phyloP scores from a whole-genome alignment of 2,113 vertebrate genomes.

The Turnix velox region DNA sequence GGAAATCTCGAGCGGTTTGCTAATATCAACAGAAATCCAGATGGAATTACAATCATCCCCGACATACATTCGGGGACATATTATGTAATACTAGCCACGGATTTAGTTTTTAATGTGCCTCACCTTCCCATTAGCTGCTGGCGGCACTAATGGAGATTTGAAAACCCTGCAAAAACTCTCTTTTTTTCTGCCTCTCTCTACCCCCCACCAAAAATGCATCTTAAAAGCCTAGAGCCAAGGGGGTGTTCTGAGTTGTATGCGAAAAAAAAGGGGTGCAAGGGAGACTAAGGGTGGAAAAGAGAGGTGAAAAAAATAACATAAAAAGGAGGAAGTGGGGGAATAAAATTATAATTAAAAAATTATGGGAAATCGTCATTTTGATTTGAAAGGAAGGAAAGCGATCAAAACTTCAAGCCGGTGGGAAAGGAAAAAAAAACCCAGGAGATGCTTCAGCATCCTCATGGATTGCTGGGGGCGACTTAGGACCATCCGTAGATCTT shows the following conservation, averaged over 20 bases:
- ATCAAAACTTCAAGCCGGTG: background rate
- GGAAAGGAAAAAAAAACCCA: too few relatives aligned
- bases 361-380: background rate
- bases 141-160: background rate
- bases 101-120: background rate
- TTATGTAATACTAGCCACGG: slow-evolving; percentile 18
- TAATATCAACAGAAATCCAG: slow-evolving; percentile 52
- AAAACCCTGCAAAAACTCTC: background rate
- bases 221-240: background rate
- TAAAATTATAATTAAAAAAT: background rate
- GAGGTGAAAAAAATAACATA: too few relatives aligned
- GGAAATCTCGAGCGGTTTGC: slow-evolving; percentile 49
- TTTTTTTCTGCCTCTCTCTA: background rate
- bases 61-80: background rate
- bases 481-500: rapidly evolving
- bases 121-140: slow-evolving; percentile 6
- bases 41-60: slow-evolving; percentile 49
- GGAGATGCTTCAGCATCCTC: background rate
- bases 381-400: background rate
- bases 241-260: background rate
- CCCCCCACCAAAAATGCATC: background rate
- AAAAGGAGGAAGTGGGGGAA: too few relatives aligned
- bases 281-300: background rate
- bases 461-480: background rate
- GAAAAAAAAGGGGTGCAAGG: background rate